Evolutionary conservation across 2,888 invertebrate genomes (phyloP).

Genomic region (Megaustenia siamemsis): DNA sequence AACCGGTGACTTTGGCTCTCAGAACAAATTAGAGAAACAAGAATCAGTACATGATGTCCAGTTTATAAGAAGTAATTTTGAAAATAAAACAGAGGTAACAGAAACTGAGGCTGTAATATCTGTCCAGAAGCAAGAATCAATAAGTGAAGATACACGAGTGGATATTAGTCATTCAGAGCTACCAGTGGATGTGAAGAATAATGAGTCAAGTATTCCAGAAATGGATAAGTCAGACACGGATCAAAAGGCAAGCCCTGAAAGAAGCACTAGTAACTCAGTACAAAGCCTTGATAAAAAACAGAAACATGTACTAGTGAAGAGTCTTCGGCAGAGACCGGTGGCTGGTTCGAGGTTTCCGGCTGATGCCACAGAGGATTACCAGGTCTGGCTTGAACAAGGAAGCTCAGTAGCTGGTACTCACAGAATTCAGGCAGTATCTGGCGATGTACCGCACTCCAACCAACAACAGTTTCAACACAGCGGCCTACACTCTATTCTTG

Average conservation of each 20-base stretch:
- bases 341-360: background rate
- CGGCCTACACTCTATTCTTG: background rate
- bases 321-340: constrained; percentile 51
- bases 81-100: background rate
- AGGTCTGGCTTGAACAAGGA: background rate
- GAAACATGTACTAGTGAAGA: constrained; percentile 15
- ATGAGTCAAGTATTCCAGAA: constrained; percentile 26
- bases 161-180: constrained; percentile 27
- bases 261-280: constrained; percentile 25
- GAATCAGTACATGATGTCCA: background rate
- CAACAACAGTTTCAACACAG: background rate
- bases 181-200: constrained; percentile 33
- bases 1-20: background rate
- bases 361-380: background rate
- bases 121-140: constrained; percentile 11
- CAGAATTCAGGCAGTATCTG: background rate
- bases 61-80: background rate
- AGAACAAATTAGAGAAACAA: background rate
- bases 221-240: constrained; percentile 30
- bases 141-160: constrained; percentile 5
- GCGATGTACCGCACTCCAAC: background rate
- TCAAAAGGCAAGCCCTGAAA: constrained; percentile 35
- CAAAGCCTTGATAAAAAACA: constrained; percentile 29
- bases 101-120: background rate
- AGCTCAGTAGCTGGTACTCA: background rate